Conservation (phyloP, 35 echinoderm and acorn worm genomes). For the Stichopus chloronotus region DNA sequence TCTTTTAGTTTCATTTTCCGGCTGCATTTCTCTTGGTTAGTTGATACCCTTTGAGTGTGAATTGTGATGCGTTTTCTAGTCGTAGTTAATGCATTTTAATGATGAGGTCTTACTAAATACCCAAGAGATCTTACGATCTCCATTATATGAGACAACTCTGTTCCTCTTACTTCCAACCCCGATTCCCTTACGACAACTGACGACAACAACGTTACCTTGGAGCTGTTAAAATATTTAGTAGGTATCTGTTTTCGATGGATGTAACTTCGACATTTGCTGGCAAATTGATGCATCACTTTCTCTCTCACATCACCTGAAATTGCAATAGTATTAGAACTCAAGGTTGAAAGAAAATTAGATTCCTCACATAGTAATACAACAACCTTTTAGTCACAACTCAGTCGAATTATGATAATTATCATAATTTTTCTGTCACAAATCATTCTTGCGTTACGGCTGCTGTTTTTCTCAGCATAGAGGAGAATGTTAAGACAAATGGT, state of each 20-base stretch:
- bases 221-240: conserved; percentile 52
- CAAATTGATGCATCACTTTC: conserved; percentile 56
- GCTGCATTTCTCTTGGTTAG: too few species aligned
- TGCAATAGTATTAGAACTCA: conserved; percentile 30
- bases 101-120: background rate
- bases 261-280: background rate
- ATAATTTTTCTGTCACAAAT: conserved; percentile 46
- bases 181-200: background rate
- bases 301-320: conserved; percentile 33
- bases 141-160: background rate
- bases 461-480: background rate
- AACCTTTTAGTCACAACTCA: conserved; percentile 32
- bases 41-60: too few species aligned
- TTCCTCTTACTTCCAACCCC: background rate
- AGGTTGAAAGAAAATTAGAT: conserved; percentile 59
- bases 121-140: background rate
- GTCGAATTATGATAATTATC: conserved; percentile 40
- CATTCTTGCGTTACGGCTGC: background rate
- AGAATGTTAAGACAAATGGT: conserved; percentile 30
- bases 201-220: conserved; percentile 7
- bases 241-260: background rate
- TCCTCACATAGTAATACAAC: conserved; percentile 1
- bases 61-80: too few species aligned
- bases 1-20: too few species aligned
- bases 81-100: too few species aligned